Evolutionary conservation across 2,888 invertebrate genomes (phyloP).

Genomic region (Phyllotreta striolata): DNA sequence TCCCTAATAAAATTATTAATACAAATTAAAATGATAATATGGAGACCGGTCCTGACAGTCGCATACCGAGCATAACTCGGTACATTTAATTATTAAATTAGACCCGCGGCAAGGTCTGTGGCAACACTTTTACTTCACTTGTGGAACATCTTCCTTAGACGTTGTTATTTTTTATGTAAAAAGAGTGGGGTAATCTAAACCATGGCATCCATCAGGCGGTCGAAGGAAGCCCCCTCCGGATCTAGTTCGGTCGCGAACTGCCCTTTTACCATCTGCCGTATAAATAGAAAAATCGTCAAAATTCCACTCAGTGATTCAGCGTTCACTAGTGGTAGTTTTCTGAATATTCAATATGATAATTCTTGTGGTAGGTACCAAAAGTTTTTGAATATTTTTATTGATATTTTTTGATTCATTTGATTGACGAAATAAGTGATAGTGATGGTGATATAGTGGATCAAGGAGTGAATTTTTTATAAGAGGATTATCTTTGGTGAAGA

Average conservation of each 20-base stretch:
- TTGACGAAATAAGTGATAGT: slow-evolving; percentile 31
- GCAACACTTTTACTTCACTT: slow-evolving; percentile 36
- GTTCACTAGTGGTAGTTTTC: slow-evolving; percentile 40
- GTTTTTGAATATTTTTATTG: slow-evolving; percentile 9
- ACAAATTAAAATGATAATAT: neutral
- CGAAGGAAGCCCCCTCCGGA: slow-evolving; percentile 18
- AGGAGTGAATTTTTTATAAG: slow-evolving; percentile 19
- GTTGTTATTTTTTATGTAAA: slow-evolving; percentile 16
- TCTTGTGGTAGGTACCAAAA: slow-evolving; percentile 50
- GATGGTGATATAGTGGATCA: slow-evolving; percentile 17
- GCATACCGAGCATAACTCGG: slow-evolving; percentile 20
- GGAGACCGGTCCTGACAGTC: slow-evolving; percentile 9
- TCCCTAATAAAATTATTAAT: too few relatives aligned
- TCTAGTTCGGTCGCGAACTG: slow-evolving; percentile 26
- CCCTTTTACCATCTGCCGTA: slow-evolving; percentile 40
- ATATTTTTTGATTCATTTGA: slow-evolving; percentile 22
- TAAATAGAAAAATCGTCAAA: slow-evolving; percentile 41
- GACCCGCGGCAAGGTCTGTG: slow-evolving; percentile 30
- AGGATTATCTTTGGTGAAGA: too few relatives aligned
- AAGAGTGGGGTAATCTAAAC: slow-evolving; percentile 30
- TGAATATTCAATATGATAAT: slow-evolving; percentile 46
- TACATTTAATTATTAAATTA: slow-evolving; percentile 21
- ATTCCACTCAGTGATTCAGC: slow-evolving; percentile 39
- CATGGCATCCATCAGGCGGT: slow-evolving; percentile 15
- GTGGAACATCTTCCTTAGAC: slow-evolving; percentile 33